Base-by-base conservation (phyloP, 2,888 invertebrate species). In the Cheilosia grossa region DNA sequence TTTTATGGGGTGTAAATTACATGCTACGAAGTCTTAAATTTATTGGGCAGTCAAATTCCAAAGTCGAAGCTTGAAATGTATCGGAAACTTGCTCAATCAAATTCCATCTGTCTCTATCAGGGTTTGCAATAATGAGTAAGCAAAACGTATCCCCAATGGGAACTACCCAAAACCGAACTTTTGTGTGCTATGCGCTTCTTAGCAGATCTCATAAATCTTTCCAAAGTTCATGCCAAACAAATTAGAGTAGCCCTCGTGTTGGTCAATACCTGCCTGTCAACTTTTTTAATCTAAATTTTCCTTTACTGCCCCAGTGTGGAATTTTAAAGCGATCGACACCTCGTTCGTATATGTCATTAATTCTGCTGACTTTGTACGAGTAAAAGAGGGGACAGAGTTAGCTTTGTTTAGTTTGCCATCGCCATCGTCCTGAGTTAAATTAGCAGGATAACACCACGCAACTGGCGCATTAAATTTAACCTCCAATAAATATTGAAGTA, bases 401-500 rank as follows among this genome's bases (percentile, higher is more conserved):
- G 40, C n/a, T 37, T 53, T 51, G 24, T 53, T 24, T 40, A 53
- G 66, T 53, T 33, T 6, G 10, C 24, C 54, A n/a, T 37, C 44
- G 33, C 54, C 21, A 13, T 37, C 44, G 33, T 63, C 21, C 9
- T 54, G 7, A 7, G 19, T n/a, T 40, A 37, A 64, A 51, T 51
- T 37, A 6, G 17, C 53, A 15, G 27, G 53, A 42, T 54, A 21
- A 66, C 19, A 5, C 44, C 67, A 54, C 42, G 54, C 54, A 67
- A 54, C 15, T 67, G 54, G 54, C 33, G 30, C 67, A 67, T 67
- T 67, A 67, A 67, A 44, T 67, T 67, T 67, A 67, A 67, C 67
- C 54, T 56, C 54, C 54, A 67, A 67, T 67, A 54, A 67, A 67
- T 67, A 67, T 44, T 67, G 54, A 19, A 67, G 67, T 67, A 67